Evolutionary conservation across 92 coral and sea anemone species (phyloP), one percentile per base, ranked within the genome.

Genomic region (Hydrozoanthus gracilis): DNA sequence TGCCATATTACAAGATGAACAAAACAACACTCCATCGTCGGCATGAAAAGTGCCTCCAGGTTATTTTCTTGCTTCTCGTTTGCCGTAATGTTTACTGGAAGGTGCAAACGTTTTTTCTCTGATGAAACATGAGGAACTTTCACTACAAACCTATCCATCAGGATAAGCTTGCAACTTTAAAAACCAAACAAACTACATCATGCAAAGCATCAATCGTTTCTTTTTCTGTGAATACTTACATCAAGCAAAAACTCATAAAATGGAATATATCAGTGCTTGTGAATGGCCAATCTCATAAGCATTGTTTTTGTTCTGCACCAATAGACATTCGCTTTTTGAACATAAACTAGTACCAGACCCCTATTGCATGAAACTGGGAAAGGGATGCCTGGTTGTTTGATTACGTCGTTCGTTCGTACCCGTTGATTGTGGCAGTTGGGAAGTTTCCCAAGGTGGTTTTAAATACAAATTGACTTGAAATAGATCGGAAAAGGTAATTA

Each of bases 301-400:
- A n/a, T n/a, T n/a, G n/a, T n/a, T n/a, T n/a, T n/a, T n/a, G n/a
- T n/a, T n/a, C n/a, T n/a, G n/a, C n/a, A n/a, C n/a, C n/a, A n/a
- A n/a, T n/a, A n/a, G n/a, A n/a, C n/a, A n/a, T 52, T 68, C 18
- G 44, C 11, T 45, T 68, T 68, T 15, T 11, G 73, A 68, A 68
- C 46, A 45, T 68, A 68, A 68, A 68, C 73, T 68, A 68, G 73
- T 68, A 68, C 73, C 73, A 68, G 73, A 68, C 73, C 73, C 73
- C 73, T 68, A 17, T 16, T 68, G 73, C 44, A 27, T 27, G 73
- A 17, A 68, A 68, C 73, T 16, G 46, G 44, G 73, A 5, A 17
- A 68, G 73, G 73, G 46, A 65, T 65, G 71, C 71, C 71, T 65
- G 6, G 71, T 65, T 65, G 71, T 65, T 65, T 65, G 71, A 65